Conservation (phyloP, 2,888 invertebrate species). For the Conomelus anceps region DNA sequence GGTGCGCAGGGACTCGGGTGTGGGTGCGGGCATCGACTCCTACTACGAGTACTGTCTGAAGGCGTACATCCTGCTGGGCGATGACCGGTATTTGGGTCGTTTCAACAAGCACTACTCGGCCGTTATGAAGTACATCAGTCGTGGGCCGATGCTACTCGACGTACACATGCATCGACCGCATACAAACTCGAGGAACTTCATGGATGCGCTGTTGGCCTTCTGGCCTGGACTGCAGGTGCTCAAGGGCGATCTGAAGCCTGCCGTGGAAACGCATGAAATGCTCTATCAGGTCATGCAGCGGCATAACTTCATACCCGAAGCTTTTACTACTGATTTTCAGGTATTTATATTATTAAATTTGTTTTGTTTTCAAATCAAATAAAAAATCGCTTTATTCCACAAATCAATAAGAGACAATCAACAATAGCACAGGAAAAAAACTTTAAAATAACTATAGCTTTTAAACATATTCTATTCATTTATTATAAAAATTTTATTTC, state of each 20-base stretch:
- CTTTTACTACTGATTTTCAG: slow-evolving; percentile 95
- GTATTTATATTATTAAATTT: slow-evolving; percentile 39
- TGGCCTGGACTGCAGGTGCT: slow-evolving; percentile 94
- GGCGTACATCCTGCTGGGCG: slow-evolving; percentile 89
- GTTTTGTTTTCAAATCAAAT: background rate
- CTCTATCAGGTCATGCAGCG: slow-evolving; percentile 95
- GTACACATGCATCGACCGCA: slow-evolving; percentile 95
- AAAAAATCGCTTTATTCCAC: too few relatives aligned
- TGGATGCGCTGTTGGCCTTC: slow-evolving; percentile 95
- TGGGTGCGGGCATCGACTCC: slow-evolving; percentile 98
- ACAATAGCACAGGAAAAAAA: too few relatives aligned
- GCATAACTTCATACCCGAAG: slow-evolving; percentile 97
- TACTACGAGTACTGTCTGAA: slow-evolving; percentile 98
- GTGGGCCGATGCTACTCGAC: slow-evolving; percentile 90
- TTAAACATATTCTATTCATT: too few relatives aligned
- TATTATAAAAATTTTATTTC: too few relatives aligned
- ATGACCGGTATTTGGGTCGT: slow-evolving; percentile 86
- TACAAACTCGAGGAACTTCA: slow-evolving; percentile 88
- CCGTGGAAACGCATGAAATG: slow-evolving; percentile 99
- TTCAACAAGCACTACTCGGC: slow-evolving; percentile 92
- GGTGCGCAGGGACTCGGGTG: slow-evolving; percentile 92
- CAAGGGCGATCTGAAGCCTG: slow-evolving; percentile 89
- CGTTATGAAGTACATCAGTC: slow-evolving; percentile 94
- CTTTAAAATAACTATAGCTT: too few relatives aligned
- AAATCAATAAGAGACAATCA: too few relatives aligned